These are phyloP conservation scores for Bombyx huttoni DNA, from an alignment of 2,888 invertebrate genomes.

Conservation along the genomic window DNA sequence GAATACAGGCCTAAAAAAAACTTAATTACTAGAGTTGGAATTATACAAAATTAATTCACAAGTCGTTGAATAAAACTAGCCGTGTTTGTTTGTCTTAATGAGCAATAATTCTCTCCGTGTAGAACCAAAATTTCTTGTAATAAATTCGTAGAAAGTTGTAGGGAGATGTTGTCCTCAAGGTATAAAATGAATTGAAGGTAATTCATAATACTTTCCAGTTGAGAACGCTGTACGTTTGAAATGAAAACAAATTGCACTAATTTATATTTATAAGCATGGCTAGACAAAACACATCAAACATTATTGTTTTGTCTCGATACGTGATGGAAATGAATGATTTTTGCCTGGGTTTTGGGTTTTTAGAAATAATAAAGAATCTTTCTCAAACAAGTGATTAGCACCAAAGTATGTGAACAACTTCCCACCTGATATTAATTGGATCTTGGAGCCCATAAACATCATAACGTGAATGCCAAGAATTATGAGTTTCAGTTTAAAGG, in stretches of 20 bases:
- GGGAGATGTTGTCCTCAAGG: background rate
- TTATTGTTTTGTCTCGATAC: too few species aligned
- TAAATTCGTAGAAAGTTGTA: slow-evolving; percentile 3
- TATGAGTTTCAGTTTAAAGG: too few species aligned
- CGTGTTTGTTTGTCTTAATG: slow-evolving; percentile 6
- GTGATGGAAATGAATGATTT: too few species aligned
- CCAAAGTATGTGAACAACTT: too few species aligned
- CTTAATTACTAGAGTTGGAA: background rate
- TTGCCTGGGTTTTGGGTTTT: too few species aligned
- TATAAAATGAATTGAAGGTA: background rate
- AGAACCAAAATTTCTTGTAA: slow-evolving; percentile 3
- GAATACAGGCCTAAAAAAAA: too few species aligned
- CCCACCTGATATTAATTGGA: too few species aligned
- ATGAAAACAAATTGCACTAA: background rate
- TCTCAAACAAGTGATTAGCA: too few species aligned
- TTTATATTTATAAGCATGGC: background rate
- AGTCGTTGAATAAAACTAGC: slow-evolving; percentile 5
- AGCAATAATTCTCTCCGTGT: slow-evolving; percentile 5
- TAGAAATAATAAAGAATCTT: too few species aligned
- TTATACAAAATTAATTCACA: background rate
- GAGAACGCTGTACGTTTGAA: background rate
- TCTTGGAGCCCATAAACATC: too few species aligned
- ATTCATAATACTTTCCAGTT: background rate
- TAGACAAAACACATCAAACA: background rate
- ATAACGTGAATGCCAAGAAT: too few species aligned